Evolutionary conservation across 2,113 vertebrate genomes (phyloP), one percentile per base, ranked within the genome.

Genomic region (Austrofundulus limnaeus): DNA sequence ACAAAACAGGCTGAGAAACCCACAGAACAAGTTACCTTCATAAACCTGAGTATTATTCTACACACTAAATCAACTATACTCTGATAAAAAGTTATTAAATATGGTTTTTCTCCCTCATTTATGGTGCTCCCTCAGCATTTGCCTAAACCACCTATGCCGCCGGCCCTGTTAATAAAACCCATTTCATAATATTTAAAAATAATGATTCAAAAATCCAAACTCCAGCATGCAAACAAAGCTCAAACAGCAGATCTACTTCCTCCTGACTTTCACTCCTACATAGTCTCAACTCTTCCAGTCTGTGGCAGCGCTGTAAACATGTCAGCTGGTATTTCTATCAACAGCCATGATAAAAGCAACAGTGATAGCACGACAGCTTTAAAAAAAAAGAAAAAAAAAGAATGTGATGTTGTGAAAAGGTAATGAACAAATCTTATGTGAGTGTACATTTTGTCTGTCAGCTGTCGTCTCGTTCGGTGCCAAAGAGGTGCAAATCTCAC

Each of bases 241-340:
- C 55, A 46, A 25, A 69, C 57, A 74, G 69, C 73, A 72, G 52
- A 34, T 77, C 60, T 68, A 10, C 31, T 9, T 34, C 31, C 72
- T 81, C 63, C 46, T 21, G 10, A 4, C 66, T 61, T 71, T 54
- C 62, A 66, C 82, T 74, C 79, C 74, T 43, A 80, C 75, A 61
- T 67, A 60, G 61, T 41, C 72, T 68, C 60, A 15, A 20, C 55
- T 64, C 58, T 50, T 54, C 39, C 60, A 63, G 34, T 1, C 21
- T 20, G 17, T 57, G 54, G 79, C 77, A 61, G 52, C 17, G 63
- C 45, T 45, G 71, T 65, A 76, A 80, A 83, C 74, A 77, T 70
- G 61, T 66, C 53, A 57, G 51, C 47, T 69, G 47, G 57, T 39
- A 14, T 46, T 46, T 63, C 31, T 21, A 37, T 64, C 53, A 45